A percentile compares a stretch with the other conserved stretches of the same genome.
phyloP scores from a whole-genome alignment of 1,140 invertebrate genomes.

The Nephila pilipes region DNA sequence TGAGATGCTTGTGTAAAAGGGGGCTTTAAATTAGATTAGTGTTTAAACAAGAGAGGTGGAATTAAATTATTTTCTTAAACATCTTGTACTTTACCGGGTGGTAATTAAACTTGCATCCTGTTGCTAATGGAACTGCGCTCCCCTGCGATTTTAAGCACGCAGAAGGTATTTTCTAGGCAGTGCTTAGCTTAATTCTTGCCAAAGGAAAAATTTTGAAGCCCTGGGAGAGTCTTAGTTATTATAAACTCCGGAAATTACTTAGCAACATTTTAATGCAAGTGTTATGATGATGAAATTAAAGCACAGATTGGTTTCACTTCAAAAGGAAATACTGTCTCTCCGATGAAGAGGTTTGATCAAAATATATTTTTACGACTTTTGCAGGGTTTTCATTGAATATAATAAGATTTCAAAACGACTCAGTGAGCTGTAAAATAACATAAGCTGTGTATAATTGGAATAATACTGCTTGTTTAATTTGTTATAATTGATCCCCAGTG shows the following conservation, averaged over 20 bases:
- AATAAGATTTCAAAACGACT: no score
- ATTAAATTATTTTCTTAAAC: slow-evolving; percentile 66
- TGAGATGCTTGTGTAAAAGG: slow-evolving; percentile 19
- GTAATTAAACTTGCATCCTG: slow-evolving; percentile 61
- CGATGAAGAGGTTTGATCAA: neutral
- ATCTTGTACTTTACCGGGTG: slow-evolving; percentile 24
- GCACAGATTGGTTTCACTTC: slow-evolving; percentile 30
- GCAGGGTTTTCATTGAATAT: neutral
- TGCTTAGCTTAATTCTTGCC: slow-evolving; percentile 19
- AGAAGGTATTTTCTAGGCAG: slow-evolving; percentile 13
- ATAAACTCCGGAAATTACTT: slow-evolving; percentile 47
- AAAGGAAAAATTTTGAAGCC: neutral
- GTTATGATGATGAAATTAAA: slow-evolving; percentile 39
- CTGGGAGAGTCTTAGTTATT: slow-evolving; percentile 13
- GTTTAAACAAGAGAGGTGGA: slow-evolving; percentile 42
- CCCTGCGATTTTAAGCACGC: slow-evolving; percentile 46
- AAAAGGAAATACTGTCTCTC: neutral
- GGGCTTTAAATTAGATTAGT: slow-evolving; percentile 52
- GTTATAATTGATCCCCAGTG: no score
- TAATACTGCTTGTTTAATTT: no score
- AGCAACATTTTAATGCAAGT: slow-evolving; percentile 34
- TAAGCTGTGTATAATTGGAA: no score
- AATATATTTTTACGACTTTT: slow-evolving; percentile 4
- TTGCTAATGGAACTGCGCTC: slow-evolving; percentile 32
- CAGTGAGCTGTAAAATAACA: no score